Evolutionary conservation across 1,140 invertebrate genomes (phyloP), one percentile per base, ranked within the genome.

Genomic region (Cotesia glomerata): DNA sequence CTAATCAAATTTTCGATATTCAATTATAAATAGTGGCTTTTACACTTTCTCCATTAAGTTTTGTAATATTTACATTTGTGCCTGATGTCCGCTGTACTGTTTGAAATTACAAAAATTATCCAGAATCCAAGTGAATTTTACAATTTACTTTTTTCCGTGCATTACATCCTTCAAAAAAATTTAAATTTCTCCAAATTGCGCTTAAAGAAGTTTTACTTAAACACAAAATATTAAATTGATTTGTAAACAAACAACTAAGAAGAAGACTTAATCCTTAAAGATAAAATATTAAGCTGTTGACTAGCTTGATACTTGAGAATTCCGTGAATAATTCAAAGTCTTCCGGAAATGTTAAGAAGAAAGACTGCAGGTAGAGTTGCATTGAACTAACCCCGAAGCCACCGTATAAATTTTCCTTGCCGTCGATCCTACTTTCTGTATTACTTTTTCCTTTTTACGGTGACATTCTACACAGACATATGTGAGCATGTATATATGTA

Each of bases 341-440:
- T 39, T 16, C 32, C n/a, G 26, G 67, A 59, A 58, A 59, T 56
- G 26, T 54, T 54, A 45, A 65, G 45, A 18, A 65, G 63, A 14
- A 39, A 18, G n/a, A 18, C 5, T 35, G 45, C 39, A 51, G 14
- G 39, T 26, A 26, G 26, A 26, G 26, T 51, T 49, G 63, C 36
- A 65, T 35, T 49, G 36, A 16, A 66, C n/a, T 26, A 26, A 14
- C 51, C 26, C 51, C 56, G n/a, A 32, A 26, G 58, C 13, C 58
- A 32, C 16, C 5, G 56, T 67, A 72, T 72, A 72, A 72, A 72
- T 72, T 72, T 72, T 67, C 64, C 32, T n/a, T 51, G 7, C 18
- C 52, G 70, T 72, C 70, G 63, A 61, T 72, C 26, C 61, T 13
- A 32, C 26, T 71, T 16, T 7, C 16, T 58, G 14, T 45, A 11